These are phyloP conservation scores for Xenus cinereus DNA, from an alignment of 2,113 vertebrate genomes.

Conservation along the genomic window DNA sequence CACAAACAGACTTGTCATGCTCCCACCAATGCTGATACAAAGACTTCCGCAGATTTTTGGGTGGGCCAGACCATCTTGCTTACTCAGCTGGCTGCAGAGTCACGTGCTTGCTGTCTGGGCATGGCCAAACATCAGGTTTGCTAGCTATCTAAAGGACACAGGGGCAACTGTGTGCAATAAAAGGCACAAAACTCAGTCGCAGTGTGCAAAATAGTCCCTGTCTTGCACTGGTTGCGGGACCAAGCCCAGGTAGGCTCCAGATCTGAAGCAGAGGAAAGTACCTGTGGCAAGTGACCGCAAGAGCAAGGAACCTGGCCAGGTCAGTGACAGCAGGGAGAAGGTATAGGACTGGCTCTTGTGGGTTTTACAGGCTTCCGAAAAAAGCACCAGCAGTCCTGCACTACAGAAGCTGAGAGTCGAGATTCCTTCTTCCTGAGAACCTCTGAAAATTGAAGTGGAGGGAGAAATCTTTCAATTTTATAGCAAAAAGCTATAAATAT, in stretches of 20 bases:
- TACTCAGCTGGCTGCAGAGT: background rate
- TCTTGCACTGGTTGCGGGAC: background rate
- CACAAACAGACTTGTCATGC: background rate
- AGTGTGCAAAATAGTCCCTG: background rate
- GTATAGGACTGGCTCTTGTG: background rate
- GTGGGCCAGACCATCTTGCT: background rate
- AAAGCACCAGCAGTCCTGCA: background rate
- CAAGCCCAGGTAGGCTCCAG: background rate
- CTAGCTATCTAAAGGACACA: background rate
- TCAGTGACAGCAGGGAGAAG: background rate
- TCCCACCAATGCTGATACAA: background rate
- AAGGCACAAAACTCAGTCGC: background rate
- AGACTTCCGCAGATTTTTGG: background rate
- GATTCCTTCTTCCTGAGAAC: background rate
- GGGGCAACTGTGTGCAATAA: background rate
- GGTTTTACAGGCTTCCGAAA: background rate
- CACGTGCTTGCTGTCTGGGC: background rate
- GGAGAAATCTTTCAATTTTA: background rate
- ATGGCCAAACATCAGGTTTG: background rate
- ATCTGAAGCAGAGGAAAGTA: background rate
- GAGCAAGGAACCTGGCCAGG: background rate
- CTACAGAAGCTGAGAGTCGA: fast-evolving
- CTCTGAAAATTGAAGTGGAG: background rate
- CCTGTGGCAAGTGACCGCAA: fast-evolving
- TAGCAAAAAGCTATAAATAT: background rate